These are phyloP conservation scores for Oreochromis spilurus DNA, from an alignment of 2,113 vertebrate species.

Conservation along the genomic window DNA sequence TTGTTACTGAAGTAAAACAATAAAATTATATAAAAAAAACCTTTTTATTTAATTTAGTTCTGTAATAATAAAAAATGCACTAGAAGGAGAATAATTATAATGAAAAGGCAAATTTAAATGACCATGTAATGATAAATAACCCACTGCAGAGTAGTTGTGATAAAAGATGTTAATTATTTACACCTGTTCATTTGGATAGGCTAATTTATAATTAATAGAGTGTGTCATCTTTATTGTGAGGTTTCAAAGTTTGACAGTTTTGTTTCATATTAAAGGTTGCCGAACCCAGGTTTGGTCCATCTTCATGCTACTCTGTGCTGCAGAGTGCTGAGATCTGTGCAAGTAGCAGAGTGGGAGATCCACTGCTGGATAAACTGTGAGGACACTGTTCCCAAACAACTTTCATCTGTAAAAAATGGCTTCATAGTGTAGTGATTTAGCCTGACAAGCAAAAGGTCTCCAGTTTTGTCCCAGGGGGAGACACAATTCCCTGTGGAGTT, in stretches of 20 bases:
- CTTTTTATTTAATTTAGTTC: not conserved
- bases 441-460: not conserved
- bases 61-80: not conserved
- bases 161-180: not conserved
- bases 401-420: not conserved
- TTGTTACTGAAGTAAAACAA: not conserved
- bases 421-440: not conserved
- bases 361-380: not conserved
- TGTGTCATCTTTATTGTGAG: not conserved
- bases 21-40: not conserved
- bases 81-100: not conserved
- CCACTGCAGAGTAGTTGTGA: not conserved
- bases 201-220: not conserved
- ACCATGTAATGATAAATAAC: not conserved
- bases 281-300: not conserved
- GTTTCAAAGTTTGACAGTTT: not conserved
- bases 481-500: not conserved
- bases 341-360: not conserved
- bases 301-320: not conserved
- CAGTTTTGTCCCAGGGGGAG: not conserved
- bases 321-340: not conserved
- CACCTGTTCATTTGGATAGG: not conserved
- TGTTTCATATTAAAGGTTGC: not conserved
- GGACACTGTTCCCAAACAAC: not conserved
- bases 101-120: not conserved